phyloP scores from a whole-genome alignment of 2,888 invertebrate genomes.

The Papilio gigon region DNA sequence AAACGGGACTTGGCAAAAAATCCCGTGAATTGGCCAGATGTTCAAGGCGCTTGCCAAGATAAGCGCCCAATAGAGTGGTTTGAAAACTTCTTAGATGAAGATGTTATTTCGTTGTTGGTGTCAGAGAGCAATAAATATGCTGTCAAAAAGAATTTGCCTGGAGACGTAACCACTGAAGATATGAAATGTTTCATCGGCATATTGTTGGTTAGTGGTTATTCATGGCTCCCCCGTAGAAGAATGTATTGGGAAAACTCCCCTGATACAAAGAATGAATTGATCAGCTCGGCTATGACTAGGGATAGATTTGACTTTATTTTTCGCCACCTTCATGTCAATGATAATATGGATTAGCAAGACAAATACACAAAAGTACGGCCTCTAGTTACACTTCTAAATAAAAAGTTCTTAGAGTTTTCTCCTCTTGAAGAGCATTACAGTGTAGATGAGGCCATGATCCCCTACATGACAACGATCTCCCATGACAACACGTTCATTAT shows the following conservation, averaged over 20 bases:
- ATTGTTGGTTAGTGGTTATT: conserved; percentile 48
- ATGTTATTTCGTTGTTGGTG: conserved; percentile 47
- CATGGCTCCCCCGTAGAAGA: conserved; percentile 48
- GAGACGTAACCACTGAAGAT: conserved; percentile 47
- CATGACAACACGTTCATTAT: conserved; percentile 42
- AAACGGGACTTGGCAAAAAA: conserved; percentile 44
- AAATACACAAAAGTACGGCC: conserved; percentile 50
- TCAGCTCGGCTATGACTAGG: conserved; percentile 47
- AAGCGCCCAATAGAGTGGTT: conserved; percentile 47
- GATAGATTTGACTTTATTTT: conserved; percentile 50
- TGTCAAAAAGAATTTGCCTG: conserved; percentile 48
- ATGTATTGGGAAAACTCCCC: conserved; percentile 49
- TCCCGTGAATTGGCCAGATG: conserved; percentile 45
- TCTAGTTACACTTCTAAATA: conserved; percentile 44
- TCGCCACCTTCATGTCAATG: conserved; percentile 49
- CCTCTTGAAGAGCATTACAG: conserved; percentile 50
- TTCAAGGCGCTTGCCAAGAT: conserved; percentile 46
- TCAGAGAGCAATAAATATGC: conserved; percentile 48
- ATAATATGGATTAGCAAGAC: conserved; percentile 48
- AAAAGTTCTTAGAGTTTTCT: conserved; percentile 47
- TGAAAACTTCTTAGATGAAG: conserved; percentile 47
- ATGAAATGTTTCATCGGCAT: conserved; percentile 48
- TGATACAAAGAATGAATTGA: conserved; percentile 49
- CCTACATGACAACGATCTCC: conserved; percentile 53
- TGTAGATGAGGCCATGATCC: conserved; percentile 58